phyloP scores from a whole-genome alignment of 2,113 vertebrate genomes.

The Sturnira hondurensis region DNA sequence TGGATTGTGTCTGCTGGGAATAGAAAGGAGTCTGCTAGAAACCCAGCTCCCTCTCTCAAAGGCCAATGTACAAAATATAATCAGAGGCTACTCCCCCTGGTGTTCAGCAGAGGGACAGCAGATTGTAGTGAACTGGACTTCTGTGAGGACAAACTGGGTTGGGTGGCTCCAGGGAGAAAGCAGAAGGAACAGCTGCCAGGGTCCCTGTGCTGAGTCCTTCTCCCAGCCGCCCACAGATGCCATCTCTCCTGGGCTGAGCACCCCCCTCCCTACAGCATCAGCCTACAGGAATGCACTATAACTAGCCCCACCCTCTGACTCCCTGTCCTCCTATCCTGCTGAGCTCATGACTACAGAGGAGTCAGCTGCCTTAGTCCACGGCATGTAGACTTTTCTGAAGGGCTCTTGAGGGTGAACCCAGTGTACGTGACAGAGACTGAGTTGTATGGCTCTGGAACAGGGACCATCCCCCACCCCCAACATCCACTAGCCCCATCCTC shows the following conservation, averaged over 20 bases:
- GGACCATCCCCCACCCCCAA: not conserved
- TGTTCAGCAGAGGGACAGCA: too few species aligned
- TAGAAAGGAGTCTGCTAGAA: not conserved
- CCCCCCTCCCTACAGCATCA: not conserved
- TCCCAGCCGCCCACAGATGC: not conserved
- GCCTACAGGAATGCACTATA: not conserved
- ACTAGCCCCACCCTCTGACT: not conserved
- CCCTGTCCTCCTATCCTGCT: not conserved
- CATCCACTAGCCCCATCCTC: not conserved
- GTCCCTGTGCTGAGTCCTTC: too few species aligned
- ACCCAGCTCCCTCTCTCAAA: not conserved
- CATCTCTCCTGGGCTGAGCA: not conserved
- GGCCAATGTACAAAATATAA: not conserved
- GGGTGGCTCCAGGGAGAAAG: not conserved
- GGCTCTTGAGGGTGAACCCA: not conserved
- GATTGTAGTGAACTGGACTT: too few species aligned
- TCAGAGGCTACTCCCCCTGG: too few species aligned
- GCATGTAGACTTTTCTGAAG: not conserved
- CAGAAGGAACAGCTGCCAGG: too few species aligned
- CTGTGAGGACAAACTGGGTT: not conserved
- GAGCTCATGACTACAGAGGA: not conserved
- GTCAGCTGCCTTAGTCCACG: not conserved
- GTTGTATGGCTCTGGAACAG: too few species aligned
- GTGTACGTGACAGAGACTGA: not conserved
- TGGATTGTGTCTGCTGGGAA: not conserved